A percentile compares a stretch with the other conserved stretches of the same genome.
Conservation (phyloP, 2,888 invertebrate genomes). For the Catocala sponsa region DNA sequence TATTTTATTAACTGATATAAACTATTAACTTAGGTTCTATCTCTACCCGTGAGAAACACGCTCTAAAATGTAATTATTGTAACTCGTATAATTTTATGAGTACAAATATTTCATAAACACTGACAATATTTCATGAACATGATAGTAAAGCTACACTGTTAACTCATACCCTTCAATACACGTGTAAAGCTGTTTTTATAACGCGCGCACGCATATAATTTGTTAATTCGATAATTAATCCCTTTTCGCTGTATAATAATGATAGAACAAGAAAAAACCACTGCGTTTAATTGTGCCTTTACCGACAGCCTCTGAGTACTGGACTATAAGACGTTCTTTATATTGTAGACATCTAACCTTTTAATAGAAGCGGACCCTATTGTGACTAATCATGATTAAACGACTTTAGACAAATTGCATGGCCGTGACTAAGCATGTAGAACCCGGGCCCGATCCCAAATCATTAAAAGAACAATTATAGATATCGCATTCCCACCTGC, state of each 20-base stretch:
- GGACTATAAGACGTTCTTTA: slow-evolving; percentile 67
- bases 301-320: slow-evolving; percentile 45
- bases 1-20: too few species aligned
- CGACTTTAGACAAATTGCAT: slow-evolving; percentile 88
- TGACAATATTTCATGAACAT: background rate
- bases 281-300: slow-evolving; percentile 45
- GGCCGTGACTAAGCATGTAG: slow-evolving; percentile 86
- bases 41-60: too few species aligned
- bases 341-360: slow-evolving; percentile 78
- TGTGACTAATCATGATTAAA: slow-evolving; percentile 88
- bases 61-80: too few species aligned
- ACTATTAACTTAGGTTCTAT: too few species aligned
- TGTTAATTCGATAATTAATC: slow-evolving; percentile 50
- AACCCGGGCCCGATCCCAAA: slow-evolving; percentile 79
- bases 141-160: slow-evolving; percentile 18
- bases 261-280: slow-evolving; percentile 44
- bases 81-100: too few species aligned
- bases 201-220: slow-evolving; percentile 37
- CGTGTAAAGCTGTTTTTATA: slow-evolving; percentile 25
- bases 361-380: slow-evolving; percentile 83
- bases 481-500: slow-evolving; percentile 86
- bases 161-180: slow-evolving; percentile 29
- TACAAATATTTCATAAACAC: too few species aligned
- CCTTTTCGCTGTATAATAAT: slow-evolving; percentile 38
- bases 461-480: slow-evolving; percentile 88